Percentiles rank a stretch among this genome's conserved stretches.
Evolutionary conservation across 2,888 invertebrate species (phyloP).

Genomic region (Laothoe populi): DNA sequence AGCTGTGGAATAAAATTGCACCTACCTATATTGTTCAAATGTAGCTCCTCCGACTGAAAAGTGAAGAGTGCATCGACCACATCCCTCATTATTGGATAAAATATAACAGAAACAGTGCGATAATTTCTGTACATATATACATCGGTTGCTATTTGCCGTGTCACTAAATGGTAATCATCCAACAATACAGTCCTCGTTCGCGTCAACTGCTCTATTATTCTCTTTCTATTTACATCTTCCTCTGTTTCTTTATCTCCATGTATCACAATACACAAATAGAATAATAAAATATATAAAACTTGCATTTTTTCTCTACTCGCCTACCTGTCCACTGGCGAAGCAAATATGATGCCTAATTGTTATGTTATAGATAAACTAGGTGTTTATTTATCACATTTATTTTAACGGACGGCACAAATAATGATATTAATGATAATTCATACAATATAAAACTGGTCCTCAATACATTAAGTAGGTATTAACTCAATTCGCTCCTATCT

Average conservation of each 20-base stretch:
- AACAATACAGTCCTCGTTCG: conserved; percentile 70
- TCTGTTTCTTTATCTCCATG: conserved; percentile 66
- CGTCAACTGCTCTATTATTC: conserved; percentile 70
- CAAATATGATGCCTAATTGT: background rate
- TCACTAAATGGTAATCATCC: conserved; percentile 74
- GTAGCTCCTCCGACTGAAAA: conserved; percentile 80
- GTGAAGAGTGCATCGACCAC: conserved; percentile 75
- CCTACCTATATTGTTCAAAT: conserved; percentile 80
- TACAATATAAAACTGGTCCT: background rate
- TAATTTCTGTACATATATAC: conserved; percentile 78
- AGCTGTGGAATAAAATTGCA: background rate
- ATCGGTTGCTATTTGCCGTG: conserved; percentile 75
- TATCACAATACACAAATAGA: conserved; percentile 64
- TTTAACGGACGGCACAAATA: conserved; percentile 1
- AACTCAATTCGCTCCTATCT: no score
- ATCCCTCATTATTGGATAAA: conserved; percentile 71
- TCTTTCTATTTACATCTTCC: conserved; percentile 67
- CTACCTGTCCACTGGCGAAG: background rate
- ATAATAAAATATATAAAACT: conserved; percentile 63
- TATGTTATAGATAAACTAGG: background rate
- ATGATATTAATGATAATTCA: background rate
- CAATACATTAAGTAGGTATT: no score
- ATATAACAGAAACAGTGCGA: conserved; percentile 76
- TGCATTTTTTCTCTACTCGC: conserved; percentile 52
- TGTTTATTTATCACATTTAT: conserved; percentile 15